Evolutionary conservation across 2,797 vertebrate genomes (phyloP), one percentile per base, ranked within the genome.

Genomic region (Merluccius polli): DNA sequence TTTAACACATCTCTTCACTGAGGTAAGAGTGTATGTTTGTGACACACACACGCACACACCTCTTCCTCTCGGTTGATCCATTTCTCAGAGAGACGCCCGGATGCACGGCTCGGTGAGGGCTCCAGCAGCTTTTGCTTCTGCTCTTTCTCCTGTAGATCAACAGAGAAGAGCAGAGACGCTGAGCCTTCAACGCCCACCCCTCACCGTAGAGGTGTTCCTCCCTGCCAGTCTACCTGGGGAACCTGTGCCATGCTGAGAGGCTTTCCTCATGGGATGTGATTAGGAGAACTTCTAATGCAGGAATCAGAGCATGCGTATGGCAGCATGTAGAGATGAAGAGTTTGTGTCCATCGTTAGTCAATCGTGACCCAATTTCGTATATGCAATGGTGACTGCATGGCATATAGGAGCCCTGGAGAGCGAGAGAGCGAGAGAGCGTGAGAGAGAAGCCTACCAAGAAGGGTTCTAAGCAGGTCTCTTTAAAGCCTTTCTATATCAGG

Each of bases 61-160:
- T 94, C 94, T 74, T 95, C 94, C 80, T 95, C 94, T 70, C 82
- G 92, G 82, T 89, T 88, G 65, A 93, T 79, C 79, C 88, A 76
- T 90, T 92, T 94, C 87, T 93, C 84, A 86, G 93, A 93, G 78
- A 95, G 93, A 74, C 88, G 89, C 70, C 95, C 92, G 73, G 94
- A 95, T 75, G 87, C 90, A 80, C 93, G 93, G 85, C 92, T 88
- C 70, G 93, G 90, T 29, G 91, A 85, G 76, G 95, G 94, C 67
- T 95, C 94, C 77, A 94, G 82, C 29, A 93, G 85, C 89, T 95
- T 96, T 89, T 93, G 92, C 83, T 95, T 94, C 84, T 94, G 92
- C 87, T 94, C 95, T 75, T 93, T 95, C 86, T 96, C 96, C 96
- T 97, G 86, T 59, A 76, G 67, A 75, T 65, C 69, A 76, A 74